A percentile compares a stretch with the other conserved stretches of the same genome.
Evolutionary conservation across 1,140 invertebrate species (phyloP).

Genomic region (Zaprionus davidi): DNA sequence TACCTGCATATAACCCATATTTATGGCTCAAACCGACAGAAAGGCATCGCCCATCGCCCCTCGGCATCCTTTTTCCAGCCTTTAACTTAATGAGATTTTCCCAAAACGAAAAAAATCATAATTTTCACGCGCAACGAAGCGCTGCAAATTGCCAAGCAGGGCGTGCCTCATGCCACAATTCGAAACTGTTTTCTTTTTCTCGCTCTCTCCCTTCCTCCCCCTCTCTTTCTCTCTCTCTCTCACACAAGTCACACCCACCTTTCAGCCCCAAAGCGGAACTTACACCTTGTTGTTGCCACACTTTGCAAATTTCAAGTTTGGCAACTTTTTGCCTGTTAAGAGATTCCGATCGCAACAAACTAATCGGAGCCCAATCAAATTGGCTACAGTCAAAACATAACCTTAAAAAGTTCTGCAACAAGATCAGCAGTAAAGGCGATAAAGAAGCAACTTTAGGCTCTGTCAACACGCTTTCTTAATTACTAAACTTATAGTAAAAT

Average conservation of each 20-base stretch:
- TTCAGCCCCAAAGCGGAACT: conserved; percentile 21
- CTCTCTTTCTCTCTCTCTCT: not conserved
- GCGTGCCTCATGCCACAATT: conserved; percentile 74
- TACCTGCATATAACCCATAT: conserved; percentile 60
- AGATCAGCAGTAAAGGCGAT: not conserved
- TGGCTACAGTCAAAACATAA: not conserved
- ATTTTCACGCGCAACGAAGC: conserved; percentile 80
- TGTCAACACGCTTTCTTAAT: not conserved
- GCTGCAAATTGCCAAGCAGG: conserved; percentile 67
- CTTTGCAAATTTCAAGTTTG: conserved; percentile 12
- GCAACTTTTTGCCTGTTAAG: conserved; percentile 4
- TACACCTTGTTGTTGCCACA: conserved; percentile 12
- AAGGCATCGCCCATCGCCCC: conserved; percentile 27
- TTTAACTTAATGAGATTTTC: conserved; percentile 75
- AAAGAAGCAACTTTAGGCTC: not conserved
- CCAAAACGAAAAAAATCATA: conserved; percentile 71
- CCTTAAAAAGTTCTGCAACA: not conserved
- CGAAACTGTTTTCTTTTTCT: conserved; percentile 11
- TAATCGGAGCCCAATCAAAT: not conserved
- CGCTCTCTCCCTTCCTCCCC: not conserved
- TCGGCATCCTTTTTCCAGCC: conserved; percentile 70
- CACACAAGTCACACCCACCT: conserved; percentile 14
- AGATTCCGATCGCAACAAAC: not conserved
- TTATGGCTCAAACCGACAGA: conserved; percentile 52
- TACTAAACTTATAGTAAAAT: not conserved